Evolutionary conservation across 2,797 vertebrate genomes (phyloP).

Genomic region (Gallinago nigripennis): DNA sequence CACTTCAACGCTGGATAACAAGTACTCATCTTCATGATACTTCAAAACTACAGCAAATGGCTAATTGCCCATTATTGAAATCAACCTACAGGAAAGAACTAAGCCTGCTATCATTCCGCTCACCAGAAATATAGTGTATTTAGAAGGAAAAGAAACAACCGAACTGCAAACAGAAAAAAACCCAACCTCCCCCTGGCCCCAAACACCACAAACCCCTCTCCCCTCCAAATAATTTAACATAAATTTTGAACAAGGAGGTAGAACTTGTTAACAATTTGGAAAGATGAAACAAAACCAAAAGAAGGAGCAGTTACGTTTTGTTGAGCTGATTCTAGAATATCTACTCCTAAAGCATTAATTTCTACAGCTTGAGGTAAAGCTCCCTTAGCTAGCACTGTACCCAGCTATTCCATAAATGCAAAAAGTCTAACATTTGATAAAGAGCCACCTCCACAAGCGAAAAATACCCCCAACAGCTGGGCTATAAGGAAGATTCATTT

Average conservation of each 20-base stretch:
- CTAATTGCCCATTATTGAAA: neutral
- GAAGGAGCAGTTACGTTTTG: neutral
- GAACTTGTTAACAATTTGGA: neutral
- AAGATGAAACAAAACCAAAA: neutral
- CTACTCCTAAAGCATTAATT: neutral
- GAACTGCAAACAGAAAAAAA: neutral
- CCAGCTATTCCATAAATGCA: neutral
- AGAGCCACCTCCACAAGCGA: neutral
- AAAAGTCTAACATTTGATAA: neutral
- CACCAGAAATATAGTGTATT: neutral
- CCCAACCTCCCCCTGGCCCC: accelerated
- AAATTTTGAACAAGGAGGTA: neutral
- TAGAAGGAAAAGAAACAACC: neutral
- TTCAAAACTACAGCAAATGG: neutral
- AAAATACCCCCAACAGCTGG: neutral
- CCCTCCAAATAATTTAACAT: accelerated
- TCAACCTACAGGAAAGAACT: neutral
- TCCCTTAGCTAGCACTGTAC: neutral
- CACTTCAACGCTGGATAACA: neutral
- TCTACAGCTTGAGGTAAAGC: neutral
- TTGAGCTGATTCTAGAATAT: neutral
- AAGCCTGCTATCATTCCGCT: neutral
- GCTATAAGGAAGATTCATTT: neutral
- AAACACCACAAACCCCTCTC: neutral
- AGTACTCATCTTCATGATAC: neutral